A percentile compares a stretch with the other conserved stretches of the same genome.
Conservation (phyloP, 2,113 vertebrate genomes). For the Callipepla squamata region DNA sequence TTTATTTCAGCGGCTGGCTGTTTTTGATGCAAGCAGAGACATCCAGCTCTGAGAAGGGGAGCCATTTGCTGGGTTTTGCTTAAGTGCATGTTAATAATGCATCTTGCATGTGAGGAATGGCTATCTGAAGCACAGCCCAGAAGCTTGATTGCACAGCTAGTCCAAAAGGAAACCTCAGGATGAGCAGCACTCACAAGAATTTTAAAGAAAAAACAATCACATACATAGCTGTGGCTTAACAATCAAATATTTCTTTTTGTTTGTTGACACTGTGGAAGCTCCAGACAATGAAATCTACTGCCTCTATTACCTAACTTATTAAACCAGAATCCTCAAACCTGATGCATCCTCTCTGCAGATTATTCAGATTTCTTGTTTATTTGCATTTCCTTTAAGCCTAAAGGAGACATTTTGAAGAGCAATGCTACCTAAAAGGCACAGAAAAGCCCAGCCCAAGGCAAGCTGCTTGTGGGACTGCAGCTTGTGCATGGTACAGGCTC, state of each 20-base stretch:
- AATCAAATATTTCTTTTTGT: neutral
- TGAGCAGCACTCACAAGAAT: neutral
- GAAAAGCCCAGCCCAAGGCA: neutral
- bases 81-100: neutral
- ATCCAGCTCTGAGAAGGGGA: neutral
- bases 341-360: accelerated
- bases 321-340: neutral
- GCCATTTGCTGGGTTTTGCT: neutral
- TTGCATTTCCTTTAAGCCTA: neutral
- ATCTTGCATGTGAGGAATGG: neutral
- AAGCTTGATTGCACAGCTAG: neutral
- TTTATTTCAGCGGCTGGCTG: neutral
- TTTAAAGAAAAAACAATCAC: neutral
- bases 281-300: neutral
- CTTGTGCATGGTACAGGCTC: accelerated
- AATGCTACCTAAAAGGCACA: neutral
- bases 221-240: neutral
- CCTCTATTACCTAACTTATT: neutral
- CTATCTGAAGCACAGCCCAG: accelerated
- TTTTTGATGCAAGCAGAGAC: neutral
- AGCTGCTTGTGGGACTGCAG: neutral
- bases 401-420: neutral
- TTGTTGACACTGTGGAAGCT: neutral
- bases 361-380: neutral
- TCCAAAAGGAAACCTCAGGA: neutral